Base-by-base conservation (phyloP, 2,797 vertebrate species). In the Etheostoma perlongum region DNA sequence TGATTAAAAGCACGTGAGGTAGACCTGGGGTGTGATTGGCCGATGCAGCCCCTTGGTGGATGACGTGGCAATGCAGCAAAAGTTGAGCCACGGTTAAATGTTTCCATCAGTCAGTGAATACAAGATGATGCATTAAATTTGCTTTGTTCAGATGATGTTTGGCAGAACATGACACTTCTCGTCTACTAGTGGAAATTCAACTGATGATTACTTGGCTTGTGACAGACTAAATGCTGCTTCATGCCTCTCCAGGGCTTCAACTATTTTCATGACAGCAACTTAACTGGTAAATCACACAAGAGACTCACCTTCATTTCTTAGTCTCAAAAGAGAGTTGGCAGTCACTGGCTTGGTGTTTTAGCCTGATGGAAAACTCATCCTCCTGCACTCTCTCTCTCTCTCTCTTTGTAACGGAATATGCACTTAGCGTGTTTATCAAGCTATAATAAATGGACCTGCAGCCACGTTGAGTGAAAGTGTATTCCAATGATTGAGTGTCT, bases 401-500 rank as follows among this genome's bases (percentile, higher is more conserved):
- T 44, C 36, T 40, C 36, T 57, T 15, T 47, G 23, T 64, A 65
- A 65, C 52, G 47, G 47, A 52, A 40, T 65, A 52, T 65, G 63
- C 63, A 65, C 63, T 65, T 52, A 65, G 48, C 30, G 3, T 65
- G 27, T 65, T 51, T 65, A 52, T 51, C 63, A 23, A 16, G 63
- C 30, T 51, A 5, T 36, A 65, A 65, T 52, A 48, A 21, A 58
- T 46, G 44, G 83, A 78, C 65, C 54, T 36, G 67, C 63, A 75
- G 80, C 81, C 71, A 52, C 79, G 76, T 67, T 57, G 77, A 83
- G 65, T 67, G 55, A 75, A 83, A 81, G 79, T 80, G 74, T 76
- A 66, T 73, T 58, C 40, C 79, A 79, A 68, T 89, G 86, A 92
- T 89, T 83, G 78, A 87, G 77, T 47, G 74, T 85, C 81, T 87